phyloP scores from a whole-genome alignment of 2,797 vertebrate species.

The Heteromormyrus szaboi region DNA sequence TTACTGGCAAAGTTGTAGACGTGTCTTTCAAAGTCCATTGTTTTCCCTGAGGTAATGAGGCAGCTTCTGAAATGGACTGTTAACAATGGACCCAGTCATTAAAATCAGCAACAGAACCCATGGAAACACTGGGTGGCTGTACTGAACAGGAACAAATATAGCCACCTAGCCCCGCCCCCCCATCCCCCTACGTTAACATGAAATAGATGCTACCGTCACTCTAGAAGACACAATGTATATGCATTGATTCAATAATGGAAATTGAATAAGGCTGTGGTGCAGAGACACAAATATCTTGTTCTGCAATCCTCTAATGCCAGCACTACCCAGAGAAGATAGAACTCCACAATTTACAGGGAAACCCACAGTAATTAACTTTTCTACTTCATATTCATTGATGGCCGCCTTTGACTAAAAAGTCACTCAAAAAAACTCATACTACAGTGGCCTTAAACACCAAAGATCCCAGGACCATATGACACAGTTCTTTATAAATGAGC shows the following conservation, averaged over 20 bases:
- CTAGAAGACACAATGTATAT: not conserved
- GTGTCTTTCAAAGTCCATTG: not conserved
- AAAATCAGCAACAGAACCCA: not conserved
- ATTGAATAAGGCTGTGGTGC: not conserved
- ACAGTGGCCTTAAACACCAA: not conserved
- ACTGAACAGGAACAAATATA: not conserved
- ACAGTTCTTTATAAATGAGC: not conserved
- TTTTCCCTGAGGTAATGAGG: not conserved
- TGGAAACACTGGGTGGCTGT: not conserved
- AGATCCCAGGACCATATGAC: not conserved
- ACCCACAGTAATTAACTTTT: not conserved
- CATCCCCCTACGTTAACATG: not conserved
- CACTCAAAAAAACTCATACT: not conserved
- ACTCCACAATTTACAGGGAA: not conserved
- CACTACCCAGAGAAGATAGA: not conserved
- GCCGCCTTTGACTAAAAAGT: not conserved
- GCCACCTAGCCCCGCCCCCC: not conserved
- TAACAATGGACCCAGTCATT: not conserved
- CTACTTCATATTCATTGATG: not conserved
- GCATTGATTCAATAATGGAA: not conserved
- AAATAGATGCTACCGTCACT: not conserved
- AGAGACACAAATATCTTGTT: not conserved
- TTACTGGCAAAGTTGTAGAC: not conserved
- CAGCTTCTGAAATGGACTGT: constrained; percentile 4
- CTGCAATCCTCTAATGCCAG: not conserved